These are phyloP conservation scores for Notothenia rossii DNA, from an alignment of 2,113 vertebrate species.

Conservation along the genomic window DNA sequence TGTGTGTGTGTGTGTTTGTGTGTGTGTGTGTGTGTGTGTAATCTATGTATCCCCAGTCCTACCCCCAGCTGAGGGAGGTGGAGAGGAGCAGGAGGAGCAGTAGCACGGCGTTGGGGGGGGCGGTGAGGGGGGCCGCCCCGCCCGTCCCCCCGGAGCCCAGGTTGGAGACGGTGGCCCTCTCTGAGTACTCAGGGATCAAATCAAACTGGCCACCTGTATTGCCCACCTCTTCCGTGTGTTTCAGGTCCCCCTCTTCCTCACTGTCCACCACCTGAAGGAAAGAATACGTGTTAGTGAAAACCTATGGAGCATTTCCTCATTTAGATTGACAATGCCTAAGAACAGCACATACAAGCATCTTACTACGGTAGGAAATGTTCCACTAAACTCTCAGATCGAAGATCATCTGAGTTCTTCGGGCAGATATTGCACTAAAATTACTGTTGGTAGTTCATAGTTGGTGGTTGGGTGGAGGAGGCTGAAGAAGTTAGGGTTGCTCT, in stretches of 20 bases:
- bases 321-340: too few relatives aligned
- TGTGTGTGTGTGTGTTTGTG: slow-evolving; percentile 31
- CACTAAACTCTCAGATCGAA: neutral
- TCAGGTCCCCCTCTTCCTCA: slow-evolving; percentile 69
- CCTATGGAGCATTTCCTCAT: too few relatives aligned
- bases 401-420: neutral
- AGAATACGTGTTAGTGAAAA: slow-evolving; percentile 13
- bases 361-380: neutral
- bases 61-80: slow-evolving; percentile 65
- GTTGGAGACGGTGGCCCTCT: slow-evolving; percentile 76
- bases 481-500: too few relatives aligned
- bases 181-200: slow-evolving; percentile 76
- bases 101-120: slow-evolving; percentile 42
- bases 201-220: slow-evolving; percentile 69
- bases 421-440: neutral
- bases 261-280: slow-evolving; percentile 67
- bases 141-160: slow-evolving; percentile 67
- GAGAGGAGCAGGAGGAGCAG: slow-evolving; percentile 66
- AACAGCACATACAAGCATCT: too few relatives aligned
- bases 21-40: slow-evolving; percentile 27
- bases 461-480: too few relatives aligned
- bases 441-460: neutral
- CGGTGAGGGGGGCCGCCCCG: slow-evolving; percentile 5
- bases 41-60: slow-evolving; percentile 18
- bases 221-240: slow-evolving; percentile 34